Conservation (phyloP, 2,797 vertebrate species). For the Sebastolobus alascanus region DNA sequence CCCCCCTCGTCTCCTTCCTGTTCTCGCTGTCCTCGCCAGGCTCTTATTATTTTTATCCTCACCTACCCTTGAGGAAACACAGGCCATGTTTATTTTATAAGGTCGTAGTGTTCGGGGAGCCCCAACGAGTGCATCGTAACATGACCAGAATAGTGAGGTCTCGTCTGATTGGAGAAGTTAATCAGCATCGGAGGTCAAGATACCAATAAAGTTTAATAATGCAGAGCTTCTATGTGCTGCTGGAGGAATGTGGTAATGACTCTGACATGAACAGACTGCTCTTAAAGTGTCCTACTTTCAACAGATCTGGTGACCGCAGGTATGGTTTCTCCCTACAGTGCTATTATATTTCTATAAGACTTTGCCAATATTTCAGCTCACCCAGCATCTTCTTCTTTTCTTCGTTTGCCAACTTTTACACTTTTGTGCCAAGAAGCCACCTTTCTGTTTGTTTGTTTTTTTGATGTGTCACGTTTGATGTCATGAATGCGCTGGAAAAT, state of each 20-base stretch:
- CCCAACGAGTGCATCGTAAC: not conserved
- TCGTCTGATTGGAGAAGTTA: conserved; percentile 5
- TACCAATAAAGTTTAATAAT: conserved; percentile 19
- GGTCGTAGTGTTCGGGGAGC: conserved; percentile 5
- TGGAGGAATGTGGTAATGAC: conserved; percentile 7
- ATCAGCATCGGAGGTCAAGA: conserved; percentile 7
- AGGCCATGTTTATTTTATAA: conserved; percentile 21
- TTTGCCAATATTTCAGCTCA: not conserved
- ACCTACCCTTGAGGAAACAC: conserved; percentile 12
- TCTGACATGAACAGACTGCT: not conserved
- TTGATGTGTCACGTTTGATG: too few relatives aligned
- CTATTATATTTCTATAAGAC: not conserved
- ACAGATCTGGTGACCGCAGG: not conserved
- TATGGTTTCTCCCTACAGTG: not conserved
- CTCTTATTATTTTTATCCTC: conserved; percentile 33
- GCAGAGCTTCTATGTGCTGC: not conserved
- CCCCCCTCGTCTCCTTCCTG: conserved; percentile 7
- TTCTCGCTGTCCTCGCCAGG: conserved; percentile 22
- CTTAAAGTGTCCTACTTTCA: not conserved
- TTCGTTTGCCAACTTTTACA: not conserved
- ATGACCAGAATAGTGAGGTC: not conserved
- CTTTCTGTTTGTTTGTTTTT: too few relatives aligned
- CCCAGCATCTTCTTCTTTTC: not conserved
- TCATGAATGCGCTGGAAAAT: too few relatives aligned
- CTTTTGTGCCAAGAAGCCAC: not conserved